Percentiles rank a stretch among this genome's conserved stretches.
These are phyloP conservation scores for Epirrita christyi DNA, from an alignment of 2,888 invertebrate genomes.

Conservation along the genomic window DNA sequence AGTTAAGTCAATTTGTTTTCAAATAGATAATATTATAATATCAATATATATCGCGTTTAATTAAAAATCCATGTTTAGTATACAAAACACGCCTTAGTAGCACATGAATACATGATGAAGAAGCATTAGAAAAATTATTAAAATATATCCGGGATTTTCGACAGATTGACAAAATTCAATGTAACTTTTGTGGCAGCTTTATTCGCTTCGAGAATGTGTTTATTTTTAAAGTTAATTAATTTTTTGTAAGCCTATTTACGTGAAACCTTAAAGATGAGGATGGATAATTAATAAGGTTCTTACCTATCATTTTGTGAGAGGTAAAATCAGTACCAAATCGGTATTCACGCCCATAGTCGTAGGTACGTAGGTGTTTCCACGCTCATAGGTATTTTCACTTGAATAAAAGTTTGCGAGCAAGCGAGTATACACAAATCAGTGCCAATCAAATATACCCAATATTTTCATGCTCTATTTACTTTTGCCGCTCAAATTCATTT, in stretches of 20 bases:
- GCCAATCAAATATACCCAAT: background rate
- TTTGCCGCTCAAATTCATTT: conserved; percentile 1
- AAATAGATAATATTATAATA: too few species aligned
- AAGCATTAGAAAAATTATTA: background rate
- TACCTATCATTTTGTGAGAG: background rate
- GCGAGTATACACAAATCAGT: background rate
- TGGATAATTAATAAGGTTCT: background rate
- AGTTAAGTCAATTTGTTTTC: too few species aligned
- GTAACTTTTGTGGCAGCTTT: background rate
- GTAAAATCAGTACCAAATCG: background rate
- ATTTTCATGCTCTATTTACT: background rate
- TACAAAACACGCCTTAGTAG: too few species aligned
- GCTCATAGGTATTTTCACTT: background rate
- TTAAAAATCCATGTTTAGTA: too few species aligned
- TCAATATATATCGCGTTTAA: too few species aligned
- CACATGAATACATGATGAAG: background rate
- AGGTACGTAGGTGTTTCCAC: background rate
- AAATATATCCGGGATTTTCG: background rate
- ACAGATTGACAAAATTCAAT: background rate
- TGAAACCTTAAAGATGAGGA: background rate
- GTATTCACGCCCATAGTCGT: background rate
- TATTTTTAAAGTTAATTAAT: background rate
- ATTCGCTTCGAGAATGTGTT: background rate
- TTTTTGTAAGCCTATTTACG: background rate
- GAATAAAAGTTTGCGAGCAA: background rate